These are phyloP conservation scores for Heloderma charlesbogerti DNA, from an alignment of 2,113 vertebrate genomes.

Conservation along the genomic window DNA sequence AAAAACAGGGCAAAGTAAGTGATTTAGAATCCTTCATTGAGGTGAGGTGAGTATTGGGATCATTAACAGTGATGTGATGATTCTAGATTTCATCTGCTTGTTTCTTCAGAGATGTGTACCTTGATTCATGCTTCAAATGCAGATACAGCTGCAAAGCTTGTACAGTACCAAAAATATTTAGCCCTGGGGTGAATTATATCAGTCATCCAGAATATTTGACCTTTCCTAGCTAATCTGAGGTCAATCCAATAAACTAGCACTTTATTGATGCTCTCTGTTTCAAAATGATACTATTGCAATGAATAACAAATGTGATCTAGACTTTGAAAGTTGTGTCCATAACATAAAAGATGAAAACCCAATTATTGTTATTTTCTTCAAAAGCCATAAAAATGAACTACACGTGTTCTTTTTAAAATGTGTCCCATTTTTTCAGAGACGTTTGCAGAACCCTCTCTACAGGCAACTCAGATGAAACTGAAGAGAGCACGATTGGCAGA, in stretches of 20 bases:
- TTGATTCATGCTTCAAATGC: neutral
- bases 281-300: neutral
- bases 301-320: neutral
- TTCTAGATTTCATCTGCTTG: neutral
- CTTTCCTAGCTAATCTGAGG: neutral
- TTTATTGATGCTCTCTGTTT: neutral
- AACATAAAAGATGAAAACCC: neutral
- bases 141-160: neutral
- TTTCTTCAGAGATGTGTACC: neutral
- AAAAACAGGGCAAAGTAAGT: neutral
- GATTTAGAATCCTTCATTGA: neutral
- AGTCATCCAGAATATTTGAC: neutral
- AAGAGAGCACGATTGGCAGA: constrained; percentile 95
- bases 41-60: neutral
- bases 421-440: constrained; percentile 83
- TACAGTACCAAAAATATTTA: neutral
- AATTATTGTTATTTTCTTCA: neutral
- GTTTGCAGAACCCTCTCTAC: constrained; percentile 93
- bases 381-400: neutral
- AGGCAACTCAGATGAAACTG: constrained; percentile 96
- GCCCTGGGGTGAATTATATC: neutral
- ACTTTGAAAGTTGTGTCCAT: neutral
- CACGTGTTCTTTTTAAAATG: neutral
- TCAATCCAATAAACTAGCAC: neutral
- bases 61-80: neutral